Evolutionary conservation across 2,888 invertebrate species (phyloP).

Genomic region (Pediacus dermestoides): DNA sequence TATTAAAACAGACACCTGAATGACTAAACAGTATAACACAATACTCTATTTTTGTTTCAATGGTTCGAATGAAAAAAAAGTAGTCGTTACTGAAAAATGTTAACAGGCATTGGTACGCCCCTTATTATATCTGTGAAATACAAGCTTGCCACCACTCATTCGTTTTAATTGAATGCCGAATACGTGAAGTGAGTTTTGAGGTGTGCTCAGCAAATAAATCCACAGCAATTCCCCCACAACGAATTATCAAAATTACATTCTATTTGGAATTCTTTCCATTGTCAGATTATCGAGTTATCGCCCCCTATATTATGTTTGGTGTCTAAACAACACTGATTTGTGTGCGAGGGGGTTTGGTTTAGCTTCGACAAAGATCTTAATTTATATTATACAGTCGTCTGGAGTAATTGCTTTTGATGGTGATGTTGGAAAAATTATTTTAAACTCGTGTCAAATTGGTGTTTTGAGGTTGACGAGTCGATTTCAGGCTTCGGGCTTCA

Average conservation of each 20-base stretch:
- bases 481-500: conserved; percentile 3
- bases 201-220: conserved; percentile 9
- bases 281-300: conserved; percentile 47
- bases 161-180: conserved; percentile 44
- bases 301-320: conserved; percentile 45
- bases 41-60: conserved; percentile 37
- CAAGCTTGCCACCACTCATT: conserved; percentile 45
- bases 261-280: conserved; percentile 36
- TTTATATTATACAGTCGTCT: conserved; percentile 35
- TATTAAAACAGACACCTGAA: conserved; percentile 40
- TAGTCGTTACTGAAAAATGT: conserved; percentile 42
- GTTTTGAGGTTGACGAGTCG: too few relatives aligned
- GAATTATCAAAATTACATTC: conserved; percentile 30
- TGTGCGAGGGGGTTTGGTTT: conserved; percentile 39
- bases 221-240: conserved; percentile 1
- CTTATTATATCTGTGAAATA: conserved; percentile 40
- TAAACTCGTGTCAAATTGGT: too few relatives aligned
- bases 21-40: conserved; percentile 30
- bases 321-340: conserved; percentile 45
- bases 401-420: too few relatives aligned
- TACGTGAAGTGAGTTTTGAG: conserved; percentile 32
- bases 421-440: too few relatives aligned
- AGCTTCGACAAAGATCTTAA: conserved; percentile 39
- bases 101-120: conserved; percentile 42
- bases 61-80: conserved; percentile 23